Evolutionary conservation across 2,113 vertebrate genomes (phyloP), one percentile per base, ranked within the genome.

Genomic region (Noctilio leporinus): DNA sequence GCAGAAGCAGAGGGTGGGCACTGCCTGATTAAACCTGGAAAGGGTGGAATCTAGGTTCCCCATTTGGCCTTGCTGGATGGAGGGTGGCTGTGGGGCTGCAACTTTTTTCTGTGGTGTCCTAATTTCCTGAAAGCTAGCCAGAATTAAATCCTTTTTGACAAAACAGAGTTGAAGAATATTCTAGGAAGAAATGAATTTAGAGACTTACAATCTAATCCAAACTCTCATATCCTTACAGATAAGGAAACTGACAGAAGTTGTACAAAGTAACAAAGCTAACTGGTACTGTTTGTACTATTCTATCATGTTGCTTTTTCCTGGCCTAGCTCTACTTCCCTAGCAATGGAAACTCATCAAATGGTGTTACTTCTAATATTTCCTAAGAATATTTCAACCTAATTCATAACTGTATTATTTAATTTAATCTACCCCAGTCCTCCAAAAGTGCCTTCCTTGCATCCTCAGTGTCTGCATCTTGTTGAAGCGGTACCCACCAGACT

Each of bases 381-480:
- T 76, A 82, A 77, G 93, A 92, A 83, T 55, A 33, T 88, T 82
- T 86, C 69, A 84, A 33, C 91, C 51, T 28, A 70, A 64, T 82
- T 30, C 76, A 33, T 70, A 93, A 85, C 14, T 55, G 8, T 78
- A 80, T 28, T 90, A 87, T 30, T 93, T 26, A 10, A 70, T 78
- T 51, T 87, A 53, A 70, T 84, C 64, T 78, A 30, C 24, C 98
- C 92, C 96, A 99, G 99, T 99, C 92, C 98, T 99, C 86, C 98
- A 99, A 91, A 99, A 99, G 98, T 98, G 98, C 95, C 98, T 99
- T 53, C 98, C 99, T n/a, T 97, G 90, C 64, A 97, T 99, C 95
- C 98, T 99, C 84, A 98, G 98, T 67, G 99, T 99, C 83, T 99
- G 99, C 45, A 78, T 99, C 62, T 98, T 99, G 92, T 99, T 99